A percentile compares a stretch with the other conserved stretches of the same genome.
These are phyloP conservation scores for Heliconius erato DNA, from an alignment of 2,888 invertebrate species.

Conservation along the genomic window DNA sequence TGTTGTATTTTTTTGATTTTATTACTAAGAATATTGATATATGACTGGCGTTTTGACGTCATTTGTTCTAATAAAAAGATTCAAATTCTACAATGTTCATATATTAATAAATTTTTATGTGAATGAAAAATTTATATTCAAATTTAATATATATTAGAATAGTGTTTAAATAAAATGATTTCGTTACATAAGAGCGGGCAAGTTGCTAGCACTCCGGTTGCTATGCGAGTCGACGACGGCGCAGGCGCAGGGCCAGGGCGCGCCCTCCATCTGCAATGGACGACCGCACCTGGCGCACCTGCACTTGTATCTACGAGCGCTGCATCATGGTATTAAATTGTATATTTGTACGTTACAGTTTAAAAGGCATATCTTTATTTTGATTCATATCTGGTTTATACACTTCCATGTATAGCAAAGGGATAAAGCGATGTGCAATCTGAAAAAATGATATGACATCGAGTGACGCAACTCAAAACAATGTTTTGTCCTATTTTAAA, in stretches of 20 bases:
- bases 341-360: not conserved
- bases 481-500: too few species aligned
- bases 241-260: conserved; percentile 89
- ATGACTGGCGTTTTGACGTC: not conserved
- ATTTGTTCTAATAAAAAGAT: not conserved
- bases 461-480: too few species aligned
- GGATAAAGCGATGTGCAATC: too few species aligned
- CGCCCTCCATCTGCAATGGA: conserved; percentile 80
- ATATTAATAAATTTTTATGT: not conserved
- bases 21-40: not conserved
- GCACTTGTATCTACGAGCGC: conserved; percentile 93
- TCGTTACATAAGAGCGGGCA: conserved; percentile 86
- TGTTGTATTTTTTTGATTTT: not conserved
- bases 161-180: not conserved
- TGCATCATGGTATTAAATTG: conserved; percentile 89
- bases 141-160: not conserved
- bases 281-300: conserved; percentile 89
- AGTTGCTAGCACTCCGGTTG: conserved; percentile 93
- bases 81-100: not conserved
- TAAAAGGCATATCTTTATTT: not conserved
- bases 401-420: not conserved
- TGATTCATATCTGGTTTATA: not conserved
- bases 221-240: conserved; percentile 95
- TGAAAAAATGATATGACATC: too few species aligned
- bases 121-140: too few species aligned